Conservation (phyloP, 2,113 vertebrate genomes). For the Donacobius atricapilla region DNA sequence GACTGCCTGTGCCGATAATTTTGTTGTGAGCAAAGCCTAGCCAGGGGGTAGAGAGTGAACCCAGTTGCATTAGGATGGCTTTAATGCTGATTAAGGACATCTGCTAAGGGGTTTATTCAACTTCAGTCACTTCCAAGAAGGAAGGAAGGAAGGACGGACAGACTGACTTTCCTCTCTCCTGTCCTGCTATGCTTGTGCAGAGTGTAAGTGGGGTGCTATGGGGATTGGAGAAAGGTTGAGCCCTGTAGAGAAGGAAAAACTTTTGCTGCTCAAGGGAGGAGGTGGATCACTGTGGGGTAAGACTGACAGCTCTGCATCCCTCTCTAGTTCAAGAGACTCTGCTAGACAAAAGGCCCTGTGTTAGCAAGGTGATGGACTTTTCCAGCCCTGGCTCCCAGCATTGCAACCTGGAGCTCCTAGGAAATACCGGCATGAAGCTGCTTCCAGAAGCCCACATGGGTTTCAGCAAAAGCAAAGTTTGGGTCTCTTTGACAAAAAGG, state of each 20-base stretch:
- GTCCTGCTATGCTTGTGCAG: not conserved
- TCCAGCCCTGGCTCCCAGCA: not conserved
- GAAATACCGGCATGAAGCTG: not conserved
- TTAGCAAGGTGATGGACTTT: not conserved
- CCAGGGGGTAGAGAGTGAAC: not conserved
- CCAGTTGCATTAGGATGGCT: not conserved
- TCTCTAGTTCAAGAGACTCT: not conserved
- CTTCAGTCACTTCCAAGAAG: not conserved
- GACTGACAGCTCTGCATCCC: not conserved
- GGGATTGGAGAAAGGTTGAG: not conserved
- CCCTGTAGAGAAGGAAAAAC: not conserved
- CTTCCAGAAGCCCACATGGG: not conserved
- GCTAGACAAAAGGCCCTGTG: not conserved
- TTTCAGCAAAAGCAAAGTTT: not conserved
- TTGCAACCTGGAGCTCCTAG: not conserved
- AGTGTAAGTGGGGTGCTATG: rapidly evolving
- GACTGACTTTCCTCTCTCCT: not conserved
- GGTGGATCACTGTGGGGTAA: not conserved
- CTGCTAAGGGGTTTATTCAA: not conserved
- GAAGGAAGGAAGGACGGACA: too few relatives aligned
- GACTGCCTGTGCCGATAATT: not conserved
- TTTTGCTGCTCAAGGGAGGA: not conserved
- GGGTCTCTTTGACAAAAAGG: not conserved
- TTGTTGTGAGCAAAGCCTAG: not conserved
- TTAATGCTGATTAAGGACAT: not conserved